Base-by-base conservation (phyloP, 35 echinoderm and acorn worm species). In the Amphiura filiformis region DNA sequence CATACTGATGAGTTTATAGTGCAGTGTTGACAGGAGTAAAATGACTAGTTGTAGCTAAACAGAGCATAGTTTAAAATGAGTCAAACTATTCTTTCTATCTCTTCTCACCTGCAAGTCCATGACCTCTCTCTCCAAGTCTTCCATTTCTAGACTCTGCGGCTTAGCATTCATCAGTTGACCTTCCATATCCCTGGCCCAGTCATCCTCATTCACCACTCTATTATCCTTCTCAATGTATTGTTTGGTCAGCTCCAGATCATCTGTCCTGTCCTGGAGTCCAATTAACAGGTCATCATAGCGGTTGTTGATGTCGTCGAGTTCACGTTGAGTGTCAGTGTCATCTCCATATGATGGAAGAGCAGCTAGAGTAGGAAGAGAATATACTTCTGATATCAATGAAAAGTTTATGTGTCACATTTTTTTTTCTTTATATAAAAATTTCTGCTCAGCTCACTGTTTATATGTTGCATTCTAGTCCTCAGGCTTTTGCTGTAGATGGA, bases 221-320 rank as follows among this genome's bases (percentile, higher is more conserved):
- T 38, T 70, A 47, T 97, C 87, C 22, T 87, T 88, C 39, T 90
- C 87, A 38, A 92, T 99, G 87, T 90, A 95, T 84, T 95, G 92
- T 80, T 92, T 89, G 84, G 88, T 92, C 70, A 92, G 93, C 56
- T 85, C 86, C 28, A 89, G 90, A 87, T 94, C 93, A 37, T 96
- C 90, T 15, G 92, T 77, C 33, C 91, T 83, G 56, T 49, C 65
- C 77, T 92, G 57, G 37, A 96, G 44, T n/a, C 92, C 57, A 33
- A 79, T 61, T 75, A 89, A 35, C 31, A 97, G 95, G 32, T 91
- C 89, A 0, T 93, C 88, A 61, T 97, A 97, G 31, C 95, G 88
- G 4, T 83, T 57, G 81, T 97, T 97, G 75, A 89, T 88, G 37
- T 84, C 88, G 28, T 82, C 49, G 42, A 97, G 88, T 37, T 97